Percentiles rank a stretch among this genome's conserved stretches.
phyloP scores from a whole-genome alignment of 1,140 invertebrate species.

The Drosophila nannoptera region DNA sequence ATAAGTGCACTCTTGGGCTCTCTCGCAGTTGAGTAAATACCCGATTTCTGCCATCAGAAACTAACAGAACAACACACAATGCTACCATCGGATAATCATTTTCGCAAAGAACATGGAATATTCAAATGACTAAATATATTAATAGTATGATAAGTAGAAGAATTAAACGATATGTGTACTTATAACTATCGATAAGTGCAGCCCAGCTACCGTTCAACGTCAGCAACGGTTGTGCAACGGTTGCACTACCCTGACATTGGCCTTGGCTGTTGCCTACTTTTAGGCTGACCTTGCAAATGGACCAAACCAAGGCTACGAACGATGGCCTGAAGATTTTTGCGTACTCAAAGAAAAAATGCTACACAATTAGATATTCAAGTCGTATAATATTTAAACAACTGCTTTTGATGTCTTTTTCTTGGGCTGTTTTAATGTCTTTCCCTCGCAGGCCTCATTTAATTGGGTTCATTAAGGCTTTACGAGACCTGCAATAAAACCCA shows the following conservation, averaged over 20 bases:
- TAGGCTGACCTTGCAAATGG: slow-evolving; percentile 25
- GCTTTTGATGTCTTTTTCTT: slow-evolving; percentile 24
- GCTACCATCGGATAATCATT: background rate
- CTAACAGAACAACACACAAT: too few species aligned
- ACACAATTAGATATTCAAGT: slow-evolving; percentile 18
- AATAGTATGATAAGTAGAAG: background rate
- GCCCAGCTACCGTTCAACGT: slow-evolving; percentile 3
- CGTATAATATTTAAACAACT: slow-evolving; percentile 25
- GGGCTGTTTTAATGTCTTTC: background rate
- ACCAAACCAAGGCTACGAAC: background rate
- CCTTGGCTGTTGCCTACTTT: slow-evolving; percentile 43
- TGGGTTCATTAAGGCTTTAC: slow-evolving; percentile 27
- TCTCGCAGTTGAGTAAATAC: slow-evolving; percentile 13
- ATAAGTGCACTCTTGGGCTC: slow-evolving; percentile 13
- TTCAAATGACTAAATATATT: background rate
- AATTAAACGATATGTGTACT: background rate
- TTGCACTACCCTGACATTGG: slow-evolving; percentile 27
- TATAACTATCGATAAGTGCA: slow-evolving; percentile 26
- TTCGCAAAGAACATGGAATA: background rate
- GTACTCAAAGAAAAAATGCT: background rate
- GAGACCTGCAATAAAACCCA: slow-evolving; percentile 37
- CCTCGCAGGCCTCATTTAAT: slow-evolving; percentile 21
- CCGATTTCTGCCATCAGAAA: slow-evolving; percentile 2
- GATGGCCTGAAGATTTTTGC: background rate
- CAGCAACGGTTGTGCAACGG: slow-evolving; percentile 33